phyloP scores from a whole-genome alignment of 1,140 invertebrate species.

The Platyscapa corneri region DNA sequence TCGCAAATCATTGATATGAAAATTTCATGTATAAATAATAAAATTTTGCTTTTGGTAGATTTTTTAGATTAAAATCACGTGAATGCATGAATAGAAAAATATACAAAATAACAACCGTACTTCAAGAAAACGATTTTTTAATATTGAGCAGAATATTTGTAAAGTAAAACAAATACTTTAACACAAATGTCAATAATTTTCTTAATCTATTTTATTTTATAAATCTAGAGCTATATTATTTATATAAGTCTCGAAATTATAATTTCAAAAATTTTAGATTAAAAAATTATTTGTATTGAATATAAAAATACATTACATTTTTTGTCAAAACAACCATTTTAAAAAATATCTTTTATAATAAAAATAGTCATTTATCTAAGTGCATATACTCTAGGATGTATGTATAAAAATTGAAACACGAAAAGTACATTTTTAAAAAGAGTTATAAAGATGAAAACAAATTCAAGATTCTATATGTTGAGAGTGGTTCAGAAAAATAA shows the following conservation, averaged over 20 bases:
- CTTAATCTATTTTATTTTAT: background rate
- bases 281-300: background rate
- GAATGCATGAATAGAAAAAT: background rate
- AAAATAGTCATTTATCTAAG: background rate
- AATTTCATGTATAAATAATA: background rate
- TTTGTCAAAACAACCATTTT: background rate
- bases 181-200: background rate
- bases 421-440: background rate
- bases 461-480: background rate
- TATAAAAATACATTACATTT: background rate
- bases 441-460: background rate
- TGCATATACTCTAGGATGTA: background rate
- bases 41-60: background rate
- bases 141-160: background rate
- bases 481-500: background rate
- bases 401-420: slow-evolving; percentile 1
- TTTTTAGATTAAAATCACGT: background rate
- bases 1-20: background rate
- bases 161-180: background rate
- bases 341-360: background rate
- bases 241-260: background rate
- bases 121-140: background rate
- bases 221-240: background rate
- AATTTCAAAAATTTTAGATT: background rate
- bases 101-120: background rate